phyloP scores from a whole-genome alignment of 2,888 invertebrate species.

The Ichneumon xanthorius region DNA sequence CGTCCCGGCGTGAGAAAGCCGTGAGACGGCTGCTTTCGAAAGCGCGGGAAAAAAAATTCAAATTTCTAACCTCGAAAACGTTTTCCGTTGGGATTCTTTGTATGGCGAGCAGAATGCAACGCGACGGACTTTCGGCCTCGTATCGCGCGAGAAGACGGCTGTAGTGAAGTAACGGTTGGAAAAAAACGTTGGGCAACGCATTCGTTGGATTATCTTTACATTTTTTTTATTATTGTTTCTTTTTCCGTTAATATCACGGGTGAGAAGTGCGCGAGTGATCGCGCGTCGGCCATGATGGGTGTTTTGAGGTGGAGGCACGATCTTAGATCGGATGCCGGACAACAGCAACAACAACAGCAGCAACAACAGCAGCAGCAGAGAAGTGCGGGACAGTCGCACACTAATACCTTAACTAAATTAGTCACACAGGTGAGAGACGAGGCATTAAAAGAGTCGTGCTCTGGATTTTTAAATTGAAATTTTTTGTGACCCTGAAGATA shows the following conservation, averaged over 20 bases:
- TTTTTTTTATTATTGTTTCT: background rate
- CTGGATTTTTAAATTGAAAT: background rate
- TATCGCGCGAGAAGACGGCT: slow-evolving; percentile 5
- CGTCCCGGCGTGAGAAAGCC: slow-evolving; percentile 41
- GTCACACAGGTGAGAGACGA: slow-evolving; percentile 81
- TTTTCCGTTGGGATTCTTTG: background rate
- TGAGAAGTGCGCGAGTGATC: slow-evolving; percentile 40
- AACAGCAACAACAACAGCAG: slow-evolving; percentile 75
- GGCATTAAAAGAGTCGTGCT: background rate
- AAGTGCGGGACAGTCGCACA: slow-evolving; percentile 77
- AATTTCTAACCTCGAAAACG: background rate
- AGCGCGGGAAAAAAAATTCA: background rate
- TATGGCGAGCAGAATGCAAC: slow-evolving; percentile 41
- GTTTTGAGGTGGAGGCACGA: slow-evolving; percentile 84
- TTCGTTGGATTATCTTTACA: background rate
- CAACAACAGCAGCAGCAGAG: slow-evolving; percentile 75
- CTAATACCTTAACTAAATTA: slow-evolving; percentile 82
- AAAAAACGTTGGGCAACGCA: background rate
- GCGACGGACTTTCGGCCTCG: slow-evolving; percentile 34
- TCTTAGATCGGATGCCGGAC: slow-evolving; percentile 83
- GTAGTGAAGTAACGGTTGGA: background rate
- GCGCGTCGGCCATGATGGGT: slow-evolving; percentile 82
- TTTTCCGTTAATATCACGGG: slow-evolving; percentile 10
- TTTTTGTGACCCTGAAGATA: background rate
- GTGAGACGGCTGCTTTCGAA: background rate